Base-by-base conservation (phyloP, 2,888 invertebrate genomes). In the Oxystoma pomonae region DNA sequence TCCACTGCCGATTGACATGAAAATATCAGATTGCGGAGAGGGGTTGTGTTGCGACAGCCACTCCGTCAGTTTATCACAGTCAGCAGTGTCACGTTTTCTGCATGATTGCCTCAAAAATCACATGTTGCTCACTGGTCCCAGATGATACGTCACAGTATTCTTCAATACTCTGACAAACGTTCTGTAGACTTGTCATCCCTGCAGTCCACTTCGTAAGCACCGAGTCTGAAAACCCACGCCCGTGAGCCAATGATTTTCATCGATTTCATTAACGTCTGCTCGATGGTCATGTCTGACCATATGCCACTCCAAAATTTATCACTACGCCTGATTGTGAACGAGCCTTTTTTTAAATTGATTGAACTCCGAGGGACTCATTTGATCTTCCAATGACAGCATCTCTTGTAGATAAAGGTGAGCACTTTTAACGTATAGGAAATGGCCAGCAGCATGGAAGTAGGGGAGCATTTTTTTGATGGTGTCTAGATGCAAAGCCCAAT, bases 281-380 rank as follows among this genome's bases (percentile, higher is more conserved):
- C 73, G 63, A 79, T 78, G 1, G 74, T 64, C 77, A 77, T 77
- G 60, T 77, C 78, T 49, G 76, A 75, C 62, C 72, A 77, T 71
- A 74, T 75, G 69, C 77, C 77, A 74, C n/a, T 65, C 65, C 64
- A 68, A 63, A 66, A 71, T 55, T 70, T 68, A 49, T 72, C 61
- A 12, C 68, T 62, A 20, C 68, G 67, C 60, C 68, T 64, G 21
- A 71, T 65, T 21, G 71, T 72, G 55, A 65, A 59, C 20, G 58
- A n/a, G 59, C 62, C 65, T 59, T 66, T 65, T 62, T 59, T 64
- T 59, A 59, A 59, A 59, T n/a, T 59, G 19, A 20, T 55, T 17
- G 53, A 59, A 59, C 19, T 52, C 20, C 59, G 5, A 21, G 17
- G 2, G 2, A 52, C 51, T 19, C 52, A 59, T 59, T 59, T 50